A percentile compares a stretch with the other conserved stretches of the same genome.
Evolutionary conservation across 1,140 invertebrate species (phyloP).

Genomic region (Drosophila nikananu): DNA sequence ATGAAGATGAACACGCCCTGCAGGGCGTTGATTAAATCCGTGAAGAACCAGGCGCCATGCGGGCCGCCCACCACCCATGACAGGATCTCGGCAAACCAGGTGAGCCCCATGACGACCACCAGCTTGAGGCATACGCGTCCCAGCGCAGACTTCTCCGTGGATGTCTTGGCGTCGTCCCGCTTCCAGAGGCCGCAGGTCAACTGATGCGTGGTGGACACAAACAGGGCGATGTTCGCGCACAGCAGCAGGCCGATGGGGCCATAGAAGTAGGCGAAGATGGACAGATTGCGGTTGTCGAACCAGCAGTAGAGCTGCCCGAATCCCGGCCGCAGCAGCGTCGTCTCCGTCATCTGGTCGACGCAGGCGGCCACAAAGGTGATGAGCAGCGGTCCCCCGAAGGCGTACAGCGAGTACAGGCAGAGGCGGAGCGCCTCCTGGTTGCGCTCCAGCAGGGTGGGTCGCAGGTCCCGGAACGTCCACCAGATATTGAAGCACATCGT

Average conservation of each 20-base stretch:
- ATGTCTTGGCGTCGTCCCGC: conserved; percentile 93
- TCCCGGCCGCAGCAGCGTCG: conserved; percentile 88
- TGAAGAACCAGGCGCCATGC: conserved; percentile 91
- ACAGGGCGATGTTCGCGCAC: conserved; percentile 91
- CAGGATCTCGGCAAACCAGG: conserved; percentile 93
- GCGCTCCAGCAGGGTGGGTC: conserved; percentile 92
- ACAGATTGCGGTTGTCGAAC: conserved; percentile 91
- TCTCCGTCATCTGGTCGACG: conserved; percentile 87
- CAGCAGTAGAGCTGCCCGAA: conserved; percentile 92
- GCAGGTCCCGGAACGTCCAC: conserved; percentile 95
- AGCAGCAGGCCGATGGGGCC: conserved; percentile 92
- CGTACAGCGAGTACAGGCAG: conserved; percentile 91
- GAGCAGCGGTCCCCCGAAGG: conserved; percentile 92
- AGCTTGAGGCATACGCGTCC: conserved; percentile 93
- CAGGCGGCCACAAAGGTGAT: conserved; percentile 90
- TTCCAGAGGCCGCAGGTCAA: conserved; percentile 95
- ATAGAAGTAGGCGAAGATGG: conserved; percentile 93
- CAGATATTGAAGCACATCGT: conserved; percentile 98
- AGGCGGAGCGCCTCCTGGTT: conserved; percentile 92
- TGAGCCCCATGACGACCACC: conserved; percentile 94
- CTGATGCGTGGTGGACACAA: conserved; percentile 92
- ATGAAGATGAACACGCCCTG: conserved; percentile 96
- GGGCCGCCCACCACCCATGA: conserved; percentile 91
- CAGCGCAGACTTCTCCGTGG: conserved; percentile 92
- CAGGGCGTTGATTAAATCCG: conserved; percentile 92